A percentile compares a stretch with the other conserved stretches of the same genome.
Conservation (phyloP, 2,888 invertebrate genomes). For the Drosophila merina region DNA sequence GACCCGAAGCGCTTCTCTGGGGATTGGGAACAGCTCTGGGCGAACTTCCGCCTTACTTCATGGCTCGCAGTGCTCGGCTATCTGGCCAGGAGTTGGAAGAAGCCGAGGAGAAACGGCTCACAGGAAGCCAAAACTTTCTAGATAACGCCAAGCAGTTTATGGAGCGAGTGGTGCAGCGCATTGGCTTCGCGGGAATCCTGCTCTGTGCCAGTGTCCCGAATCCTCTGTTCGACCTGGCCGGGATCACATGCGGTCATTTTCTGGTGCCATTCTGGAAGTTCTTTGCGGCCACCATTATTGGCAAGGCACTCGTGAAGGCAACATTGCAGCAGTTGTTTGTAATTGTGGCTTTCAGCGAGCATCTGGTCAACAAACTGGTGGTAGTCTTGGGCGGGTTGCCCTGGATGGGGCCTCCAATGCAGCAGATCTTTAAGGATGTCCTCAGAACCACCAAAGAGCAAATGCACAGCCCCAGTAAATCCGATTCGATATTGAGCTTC, state of each 20-base stretch:
- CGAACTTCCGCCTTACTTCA: slow-evolving; percentile 99
- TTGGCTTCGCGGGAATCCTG: slow-evolving; percentile 97
- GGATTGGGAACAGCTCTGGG: slow-evolving; percentile 98
- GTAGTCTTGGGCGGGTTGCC: slow-evolving; percentile 88
- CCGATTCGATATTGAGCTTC: slow-evolving; percentile 84
- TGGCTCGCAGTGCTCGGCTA: slow-evolving; percentile 95
- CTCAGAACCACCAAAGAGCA: slow-evolving; percentile 94
- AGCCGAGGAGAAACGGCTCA: slow-evolving; percentile 86
- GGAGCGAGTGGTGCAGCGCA: slow-evolving; percentile 93
- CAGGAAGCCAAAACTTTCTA: slow-evolving; percentile 85
- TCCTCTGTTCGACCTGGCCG: slow-evolving; percentile 98
- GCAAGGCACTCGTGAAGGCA: slow-evolving; percentile 98
- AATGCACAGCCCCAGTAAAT: slow-evolving; percentile 85
- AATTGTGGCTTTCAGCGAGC: slow-evolving; percentile 97
- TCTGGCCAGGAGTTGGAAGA: slow-evolving; percentile 86
- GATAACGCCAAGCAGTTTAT: slow-evolving; percentile 92
- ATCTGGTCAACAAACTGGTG: slow-evolving; percentile 91
- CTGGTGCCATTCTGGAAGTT: slow-evolving; percentile 99
- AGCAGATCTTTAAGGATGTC: slow-evolving; percentile 93
- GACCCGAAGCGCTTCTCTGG: slow-evolving; percentile 98
- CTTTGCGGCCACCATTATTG: slow-evolving; percentile 98
- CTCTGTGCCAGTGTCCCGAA: slow-evolving; percentile 98
- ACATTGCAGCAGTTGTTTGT: slow-evolving; percentile 98
- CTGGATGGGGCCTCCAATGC: slow-evolving; percentile 90
- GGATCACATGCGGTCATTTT: slow-evolving; percentile 99